Base-by-base conservation (phyloP, 1,140 invertebrate genomes). In the Drosophila mauritiana region DNA sequence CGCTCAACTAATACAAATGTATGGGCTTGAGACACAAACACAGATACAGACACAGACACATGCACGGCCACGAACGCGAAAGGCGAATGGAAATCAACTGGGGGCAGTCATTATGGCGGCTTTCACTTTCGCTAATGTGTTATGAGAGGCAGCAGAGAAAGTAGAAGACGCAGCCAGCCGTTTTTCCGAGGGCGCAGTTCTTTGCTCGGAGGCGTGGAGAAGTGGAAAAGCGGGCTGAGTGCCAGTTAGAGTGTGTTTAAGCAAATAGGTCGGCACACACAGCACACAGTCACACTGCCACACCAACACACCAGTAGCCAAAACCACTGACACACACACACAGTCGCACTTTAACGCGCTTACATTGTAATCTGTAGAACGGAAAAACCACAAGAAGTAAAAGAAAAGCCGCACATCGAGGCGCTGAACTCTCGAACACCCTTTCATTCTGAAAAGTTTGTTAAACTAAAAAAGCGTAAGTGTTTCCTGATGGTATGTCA, bases 121-220 rank as follows among this genome's bases (percentile, higher is more conserved):
- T 89, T 84, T 89, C 79, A 88, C 83, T 89, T 89, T 80, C 73
- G 77, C 80, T 89, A 89, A 89, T 89, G 84, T 89, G 84, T 89
- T 88, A 89, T 84, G 84, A 84, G 77, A 75, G 65, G 39, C 27
- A 34, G 52, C 40, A 40, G 20, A 22, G 25, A 39, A 53, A 45
- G 55, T 40, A 55, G 52, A 42, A 70, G 52, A 31, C 17, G 42
- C 49, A 57, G 57, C 53, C 54, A 54, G 43, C 49, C 54, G 39
- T 58, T 67, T 53, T 61, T 57, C 53, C 22, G 46, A 65, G 61
- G 54, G 69, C 55, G 54, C 67, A 68, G 59, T 51, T 57, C 46
- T 61, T 56, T 53, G 52, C 59, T 45, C 25, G 46, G 36, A 22
- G 58, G 53, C 62, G 62, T 61, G 63, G 54, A 51, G 59, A 54